These are phyloP conservation scores for Ichneumon xanthorius DNA, from an alignment of 2,888 invertebrate genomes.

Conservation along the genomic window DNA sequence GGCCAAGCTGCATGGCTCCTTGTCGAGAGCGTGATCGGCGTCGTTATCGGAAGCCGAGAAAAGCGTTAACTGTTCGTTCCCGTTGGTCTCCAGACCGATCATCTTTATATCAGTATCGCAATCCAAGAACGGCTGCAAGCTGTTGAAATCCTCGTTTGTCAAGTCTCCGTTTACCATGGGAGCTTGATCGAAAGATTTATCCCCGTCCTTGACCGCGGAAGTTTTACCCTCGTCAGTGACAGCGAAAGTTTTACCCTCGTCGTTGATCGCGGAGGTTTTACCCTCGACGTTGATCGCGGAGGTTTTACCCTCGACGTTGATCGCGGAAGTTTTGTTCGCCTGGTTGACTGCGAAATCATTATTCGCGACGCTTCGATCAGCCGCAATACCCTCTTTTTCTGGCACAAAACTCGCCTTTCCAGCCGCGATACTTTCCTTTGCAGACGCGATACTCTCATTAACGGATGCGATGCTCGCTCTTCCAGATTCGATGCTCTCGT, in stretches of 20 bases:
- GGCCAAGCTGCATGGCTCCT: conserved; percentile 22
- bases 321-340: not conserved
- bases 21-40: conserved; percentile 10
- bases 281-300: not conserved
- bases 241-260: not conserved
- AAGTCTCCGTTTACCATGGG: not conserved
- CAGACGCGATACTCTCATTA: not conserved
- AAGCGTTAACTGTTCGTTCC: not conserved
- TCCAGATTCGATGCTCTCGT: not conserved
- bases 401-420: not conserved
- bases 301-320: not conserved
- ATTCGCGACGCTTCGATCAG: not conserved
- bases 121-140: conserved; percentile 1
- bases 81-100: not conserved
- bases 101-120: not conserved
- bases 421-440: not conserved
- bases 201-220: not conserved
- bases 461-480: not conserved
- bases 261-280: not conserved
- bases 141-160: not conserved
- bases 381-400: not conserved
- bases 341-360: not conserved
- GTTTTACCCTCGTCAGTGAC: not conserved
- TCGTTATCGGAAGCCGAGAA: not conserved
- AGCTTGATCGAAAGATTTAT: not conserved